phyloP scores from a whole-genome alignment of 2,797 vertebrate species.

The Leucoraja ocellata region DNA sequence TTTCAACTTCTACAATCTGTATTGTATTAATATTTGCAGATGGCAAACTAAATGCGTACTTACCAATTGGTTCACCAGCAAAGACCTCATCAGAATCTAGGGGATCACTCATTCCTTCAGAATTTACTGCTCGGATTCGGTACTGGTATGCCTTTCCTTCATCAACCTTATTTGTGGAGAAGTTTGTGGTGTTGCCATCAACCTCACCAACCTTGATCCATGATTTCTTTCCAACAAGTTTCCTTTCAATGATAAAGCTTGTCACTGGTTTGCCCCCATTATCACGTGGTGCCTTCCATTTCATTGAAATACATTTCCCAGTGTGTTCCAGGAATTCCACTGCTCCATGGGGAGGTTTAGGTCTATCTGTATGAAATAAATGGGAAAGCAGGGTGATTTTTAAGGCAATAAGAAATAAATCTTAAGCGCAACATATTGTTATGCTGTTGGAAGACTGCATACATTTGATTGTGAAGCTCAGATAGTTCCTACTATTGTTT shows the following conservation, averaged over 20 bases:
- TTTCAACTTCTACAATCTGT: neutral
- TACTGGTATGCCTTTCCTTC: conserved; percentile 58
- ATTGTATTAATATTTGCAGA: neutral
- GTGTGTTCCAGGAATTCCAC: conserved; percentile 57
- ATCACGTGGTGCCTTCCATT: conserved; percentile 60
- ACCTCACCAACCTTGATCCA: conserved; percentile 55
- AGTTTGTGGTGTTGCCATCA: conserved; percentile 50
- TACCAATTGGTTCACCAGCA: conserved; percentile 56
- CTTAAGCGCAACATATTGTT: neutral
- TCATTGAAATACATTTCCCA: conserved; percentile 53
- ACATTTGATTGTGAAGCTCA: neutral
- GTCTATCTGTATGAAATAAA: conserved; percentile 47
- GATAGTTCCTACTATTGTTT: neutral
- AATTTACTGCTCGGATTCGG: conserved; percentile 54
- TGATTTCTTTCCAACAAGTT: conserved; percentile 50
- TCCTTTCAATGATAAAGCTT: conserved; percentile 52
- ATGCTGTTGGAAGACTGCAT: neutral
- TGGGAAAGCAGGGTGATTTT: conserved; percentile 2
- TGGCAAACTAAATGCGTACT: conserved; percentile 40
- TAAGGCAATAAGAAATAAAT: neutral
- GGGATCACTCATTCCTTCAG: conserved; percentile 53
- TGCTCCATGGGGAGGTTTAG: conserved; percentile 55
- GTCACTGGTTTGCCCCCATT: conserved; percentile 54
- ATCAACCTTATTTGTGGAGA: conserved; percentile 54
- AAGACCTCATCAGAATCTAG: conserved; percentile 56